phyloP scores from a whole-genome alignment of 35 echinoderm and acorn worm species.

The Apostichopus californicus region DNA sequence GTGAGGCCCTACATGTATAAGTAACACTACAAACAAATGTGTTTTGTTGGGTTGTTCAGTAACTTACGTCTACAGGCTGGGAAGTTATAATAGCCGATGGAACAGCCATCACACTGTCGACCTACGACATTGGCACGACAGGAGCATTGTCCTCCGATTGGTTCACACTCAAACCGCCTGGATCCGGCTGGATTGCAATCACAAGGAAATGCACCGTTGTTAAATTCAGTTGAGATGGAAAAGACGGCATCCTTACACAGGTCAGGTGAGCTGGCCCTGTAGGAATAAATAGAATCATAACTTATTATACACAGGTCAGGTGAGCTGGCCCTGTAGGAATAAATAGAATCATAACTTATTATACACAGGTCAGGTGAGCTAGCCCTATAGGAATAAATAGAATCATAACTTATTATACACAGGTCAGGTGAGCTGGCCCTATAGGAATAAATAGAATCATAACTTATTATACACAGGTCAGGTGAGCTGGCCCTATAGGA shows the following conservation, averaged over 20 bases:
- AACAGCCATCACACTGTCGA: constrained; percentile 75
- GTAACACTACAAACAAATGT: too few species aligned
- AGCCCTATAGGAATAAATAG: constrained; percentile 15
- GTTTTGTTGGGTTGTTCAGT: too few species aligned
- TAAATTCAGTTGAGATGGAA: constrained; percentile 85
- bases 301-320: background rate
- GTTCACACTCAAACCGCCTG: constrained; percentile 67
- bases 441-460: background rate
- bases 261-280: constrained; percentile 64
- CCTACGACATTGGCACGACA: constrained; percentile 80
- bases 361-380: too few species aligned
- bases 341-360: background rate
- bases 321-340: constrained; percentile 51
- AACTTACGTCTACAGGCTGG: constrained; percentile 78
- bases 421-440: background rate
- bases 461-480: too few species aligned
- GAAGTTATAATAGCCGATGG: constrained; percentile 87
- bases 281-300: background rate
- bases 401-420: background rate
- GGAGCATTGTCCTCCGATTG: constrained; percentile 81
- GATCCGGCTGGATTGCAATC: constrained; percentile 80
- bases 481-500: too few species aligned
- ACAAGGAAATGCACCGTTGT: constrained; percentile 83
- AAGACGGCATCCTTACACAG: constrained; percentile 86
- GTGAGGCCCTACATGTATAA: too few species aligned